phyloP scores from a whole-genome alignment of 2,113 vertebrate species.

The Eidolon helvum region DNA sequence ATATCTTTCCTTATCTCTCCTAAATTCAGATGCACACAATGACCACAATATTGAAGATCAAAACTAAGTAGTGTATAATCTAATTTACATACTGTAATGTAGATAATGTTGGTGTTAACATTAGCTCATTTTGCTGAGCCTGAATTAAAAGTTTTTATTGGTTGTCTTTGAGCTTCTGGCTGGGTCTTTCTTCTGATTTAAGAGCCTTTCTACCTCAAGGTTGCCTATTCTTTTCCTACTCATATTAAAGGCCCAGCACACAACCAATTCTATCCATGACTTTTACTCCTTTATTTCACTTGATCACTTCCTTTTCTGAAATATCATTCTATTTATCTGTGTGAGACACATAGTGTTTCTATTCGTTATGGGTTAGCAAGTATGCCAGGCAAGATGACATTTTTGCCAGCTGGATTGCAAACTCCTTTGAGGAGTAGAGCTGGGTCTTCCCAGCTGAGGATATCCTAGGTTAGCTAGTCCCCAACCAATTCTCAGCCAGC shows the following conservation, averaged over 20 bases:
- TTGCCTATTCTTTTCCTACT: background rate
- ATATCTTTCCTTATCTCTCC: background rate
- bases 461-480: background rate
- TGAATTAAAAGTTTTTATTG: background rate
- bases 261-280: background rate
- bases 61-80: background rate
- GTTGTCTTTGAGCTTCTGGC: background rate
- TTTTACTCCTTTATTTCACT: background rate
- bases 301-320: background rate
- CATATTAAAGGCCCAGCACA: background rate
- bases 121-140: background rate
- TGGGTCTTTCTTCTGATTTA: background rate
- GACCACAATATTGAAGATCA: background rate
- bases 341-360: background rate
- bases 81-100: background rate
- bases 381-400: background rate
- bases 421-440: background rate
- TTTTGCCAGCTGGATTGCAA: background rate
- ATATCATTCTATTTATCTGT: background rate
- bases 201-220: background rate
- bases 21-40: background rate
- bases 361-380: background rate
- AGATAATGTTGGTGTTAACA: background rate
- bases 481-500: background rate
- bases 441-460: background rate